These are phyloP conservation scores for Scaptomyza cyrtandrae DNA, from an alignment of 2,888 invertebrate genomes.

Conservation along the genomic window DNA sequence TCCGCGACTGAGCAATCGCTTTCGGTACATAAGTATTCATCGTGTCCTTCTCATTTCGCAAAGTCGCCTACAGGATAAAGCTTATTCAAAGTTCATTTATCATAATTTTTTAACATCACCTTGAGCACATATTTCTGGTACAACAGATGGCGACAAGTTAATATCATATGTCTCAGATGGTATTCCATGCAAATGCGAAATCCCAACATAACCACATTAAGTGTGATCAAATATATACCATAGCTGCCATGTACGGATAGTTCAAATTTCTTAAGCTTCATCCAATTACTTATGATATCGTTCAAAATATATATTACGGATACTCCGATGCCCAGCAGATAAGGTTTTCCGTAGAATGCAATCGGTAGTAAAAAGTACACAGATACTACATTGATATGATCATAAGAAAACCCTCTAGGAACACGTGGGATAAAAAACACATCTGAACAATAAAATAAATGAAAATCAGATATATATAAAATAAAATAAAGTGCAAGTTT, in stretches of 20 bases:
- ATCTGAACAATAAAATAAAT: not conserved
- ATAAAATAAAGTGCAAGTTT: not conserved
- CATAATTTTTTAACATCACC: constrained; percentile 7
- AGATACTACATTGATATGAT: constrained; percentile 35
- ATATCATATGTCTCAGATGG: constrained; percentile 18
- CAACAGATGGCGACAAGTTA: constrained; percentile 41
- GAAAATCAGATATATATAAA: constrained; percentile 15
- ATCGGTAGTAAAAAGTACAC: constrained; percentile 52
- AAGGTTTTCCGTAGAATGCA: constrained; percentile 15
- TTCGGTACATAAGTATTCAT: constrained; percentile 93
- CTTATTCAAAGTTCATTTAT: not conserved
- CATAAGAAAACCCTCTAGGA: constrained; percentile 23
- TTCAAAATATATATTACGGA: constrained; percentile 7
- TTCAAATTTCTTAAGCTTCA: rapidly evolving
- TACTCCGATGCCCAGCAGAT: constrained; percentile 27
- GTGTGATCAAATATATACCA: not conserved
- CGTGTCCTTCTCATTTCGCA: constrained; percentile 90
- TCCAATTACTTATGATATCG: not conserved
- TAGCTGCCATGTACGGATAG: not conserved
- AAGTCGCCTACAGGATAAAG: constrained; percentile 6
- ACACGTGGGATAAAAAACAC: not conserved
- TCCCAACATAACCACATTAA: constrained; percentile 22
- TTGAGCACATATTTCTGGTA: constrained; percentile 29
- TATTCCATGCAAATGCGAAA: constrained; percentile 24
- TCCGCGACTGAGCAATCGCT: constrained; percentile 89